Base-by-base conservation (phyloP, 2,888 invertebrate species). In the Pseudococcus viburni region DNA sequence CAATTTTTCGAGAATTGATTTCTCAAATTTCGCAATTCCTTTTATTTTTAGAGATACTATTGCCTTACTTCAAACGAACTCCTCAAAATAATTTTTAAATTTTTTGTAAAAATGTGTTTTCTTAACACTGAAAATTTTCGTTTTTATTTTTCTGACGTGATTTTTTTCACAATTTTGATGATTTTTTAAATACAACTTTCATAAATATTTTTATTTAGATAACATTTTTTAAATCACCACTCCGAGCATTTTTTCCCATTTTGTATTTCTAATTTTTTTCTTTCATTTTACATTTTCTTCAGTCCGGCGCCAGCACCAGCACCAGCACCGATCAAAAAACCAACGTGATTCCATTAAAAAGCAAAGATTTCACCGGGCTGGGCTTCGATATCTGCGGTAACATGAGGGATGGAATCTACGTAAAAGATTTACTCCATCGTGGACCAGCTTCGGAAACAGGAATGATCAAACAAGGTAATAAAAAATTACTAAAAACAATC, bases 301-400 rank as follows among this genome's bases (percentile, higher is more conserved):
- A 80, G 80, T n/a, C 80, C n/a, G 42, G 26, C 26, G 26, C 26
- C 26, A 33, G 26, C 26, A 33, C 26, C 26, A 33, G 26, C 26
- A 33, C 26, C 59, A 59, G 19, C 59, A 19, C 8, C 93, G 39
- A 93, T 93, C 90, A 33, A 42, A 86, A 80, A 48, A 92, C 93
- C 51, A 93, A 94, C 90, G 93, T 94, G 86, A 96, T 97, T 80
- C 94, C 95, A 89, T 93, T 97, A 89, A 94, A 95, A 92, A 96
- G 97, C 89, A 95, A 96, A 85, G 97, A 97, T 92, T 96, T 97
- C 92, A 96, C 96, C 0, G 97, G 97, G 0, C 93, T 97, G 0
- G 97, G 97, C 1, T 95, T 97, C 92, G 95, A 96, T 91, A 96
- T 97, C 90, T 95, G 95, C 89, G 98, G 98, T n/a, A 97, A 96